Evolutionary conservation across 2,797 vertebrate genomes (phyloP), one percentile per base, ranked within the genome.

Genomic region (Neosilurus mollespiculum): DNA sequence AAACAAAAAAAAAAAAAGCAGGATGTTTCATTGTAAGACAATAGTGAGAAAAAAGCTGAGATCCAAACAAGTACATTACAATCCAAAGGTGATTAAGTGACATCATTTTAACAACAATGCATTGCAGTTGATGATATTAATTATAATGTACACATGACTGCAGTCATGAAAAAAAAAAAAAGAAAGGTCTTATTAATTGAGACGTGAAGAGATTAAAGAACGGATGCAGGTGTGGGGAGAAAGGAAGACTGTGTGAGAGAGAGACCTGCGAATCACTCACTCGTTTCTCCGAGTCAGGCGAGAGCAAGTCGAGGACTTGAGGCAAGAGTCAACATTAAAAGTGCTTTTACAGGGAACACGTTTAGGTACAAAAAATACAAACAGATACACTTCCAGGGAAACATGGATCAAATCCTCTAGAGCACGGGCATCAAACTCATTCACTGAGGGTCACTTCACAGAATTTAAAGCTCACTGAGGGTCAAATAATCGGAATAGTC

Each of bases 341-440:
- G 53, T 66, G 81, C 24, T 84, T 81, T 83, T 80, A 80, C 76
- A 67, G 14, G 14, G 53, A 30, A 82, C 70, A 67, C 9, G 3
- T 53, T 51, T 73, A 58, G 6, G 30, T 30, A 56, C 37, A 54
- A 6, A 92, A 93, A 90, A 81, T 90, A 88, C 88, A 93, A 92
- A 90, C 88, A 90, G 89, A 91, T 89, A 43, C 43, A 43, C 43
- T 5, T 43, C 43, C 43, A 43, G 43, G 43, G 43, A 43, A 43
- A 4, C 8, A 8, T 43, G 43, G 43, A 43, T 43, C 43, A 43
- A 4, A 43, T 43, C 43, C 43, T 43, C 43, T 43, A 43, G 43
- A 43, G 43, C 43, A 43, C 43, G 3, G 43, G 43, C 43, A 43
- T 43, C 43, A 43, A 43, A 43, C 43, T 43, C 43, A 43, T 43